Evolutionary conservation across 2,888 invertebrate species (phyloP), one percentile per base, ranked within the genome.

Genomic region (Volucella inanis): DNA sequence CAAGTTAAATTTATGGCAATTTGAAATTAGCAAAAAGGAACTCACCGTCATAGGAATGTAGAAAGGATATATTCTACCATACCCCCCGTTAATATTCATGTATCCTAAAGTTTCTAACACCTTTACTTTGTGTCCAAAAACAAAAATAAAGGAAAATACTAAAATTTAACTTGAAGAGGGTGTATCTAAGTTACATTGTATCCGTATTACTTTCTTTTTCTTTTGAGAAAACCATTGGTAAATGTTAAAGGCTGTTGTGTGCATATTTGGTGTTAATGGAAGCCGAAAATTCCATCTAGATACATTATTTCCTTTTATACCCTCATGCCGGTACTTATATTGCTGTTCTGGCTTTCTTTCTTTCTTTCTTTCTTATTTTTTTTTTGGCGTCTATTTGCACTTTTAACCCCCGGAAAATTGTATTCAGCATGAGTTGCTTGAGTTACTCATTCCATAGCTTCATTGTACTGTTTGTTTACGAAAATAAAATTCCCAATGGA

Each of bases 191-290:
- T n/a, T 18, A 39, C 11, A 39, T 18, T 57, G 12, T 57, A 12
- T 31, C 18, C 47, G 45, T 14, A 4, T 39, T n/a, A n/a, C 12
- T 38, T 54, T 52, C 50, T 77, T 18, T 67, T 61, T 54, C 14
- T 62, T 39, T 38, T 49, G 8, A 18, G 18, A 43, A 43, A 61
- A 71, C 57, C 61, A 47, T 64, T 70, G 57, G 57, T 70, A 70
- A 50, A 39, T 83, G 65, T 71, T 71, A 71, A 77, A 80, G 75
- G 49, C 80, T 85, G 31, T 31, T 31, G 62, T 64, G 76, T 85
- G 85, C 85, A 85, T 85, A 85, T 85, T 76, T 77, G 76, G 76
- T 85, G 85, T 85, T 85, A 85, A 85, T 85, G 85, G 85, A 84
- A 85, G 85, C 55, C 72, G 57, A 85, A 80, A 76, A 85, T 85